Base-by-base conservation (phyloP, 2,888 invertebrate species). In the Drosophila peninsularis region DNA sequence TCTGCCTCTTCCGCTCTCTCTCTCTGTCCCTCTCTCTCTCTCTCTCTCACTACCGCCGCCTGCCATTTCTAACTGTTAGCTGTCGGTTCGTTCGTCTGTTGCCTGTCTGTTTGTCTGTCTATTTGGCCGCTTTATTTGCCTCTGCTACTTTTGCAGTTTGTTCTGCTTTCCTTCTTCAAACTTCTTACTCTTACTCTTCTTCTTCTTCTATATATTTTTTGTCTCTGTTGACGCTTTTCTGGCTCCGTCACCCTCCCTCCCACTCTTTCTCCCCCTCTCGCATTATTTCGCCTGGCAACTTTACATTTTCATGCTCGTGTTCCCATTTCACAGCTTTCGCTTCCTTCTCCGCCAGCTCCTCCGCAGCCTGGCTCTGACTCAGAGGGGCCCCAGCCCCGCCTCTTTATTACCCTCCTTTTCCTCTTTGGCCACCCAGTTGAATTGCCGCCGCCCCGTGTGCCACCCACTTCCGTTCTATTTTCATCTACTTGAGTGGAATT, bases 401-500 rank as follows among this genome's bases (percentile, higher is more conserved):
- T 32, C 50, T 36, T 36, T 34, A 34, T 50, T 50, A 34, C 50
- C 36, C 37, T n/a, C 24, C 24, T 52, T 24, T 37, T 37, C 19
- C 34, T 21, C 49, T 34, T 50, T 13, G 49, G 49, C 49, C 49
- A 24, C 21, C 37, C 52, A 24, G 36, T 6, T 52, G 52, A 11
- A 36, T 50, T 32, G 10, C 17, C 21, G 14, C 34, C 66, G 14
- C 34, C 66, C 49, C 54, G 21, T 62, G 41, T 57, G 42, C 77
- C 80, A 71, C 76, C 83, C 86, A 82, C 71, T 78, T 88, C 80
- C 88, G 75, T 72, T 82, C 88, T 72, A 88, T 78, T 78, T 82
- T 78, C 88, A 85, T 77, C 89, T 82, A 66, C 84, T 87, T 71
- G 85, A 75, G 85, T 82, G 82, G 89, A 85, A 82, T 86, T 88